Conservation (phyloP, 2,797 vertebrate genomes). For the Phoxinus dragarum region DNA sequence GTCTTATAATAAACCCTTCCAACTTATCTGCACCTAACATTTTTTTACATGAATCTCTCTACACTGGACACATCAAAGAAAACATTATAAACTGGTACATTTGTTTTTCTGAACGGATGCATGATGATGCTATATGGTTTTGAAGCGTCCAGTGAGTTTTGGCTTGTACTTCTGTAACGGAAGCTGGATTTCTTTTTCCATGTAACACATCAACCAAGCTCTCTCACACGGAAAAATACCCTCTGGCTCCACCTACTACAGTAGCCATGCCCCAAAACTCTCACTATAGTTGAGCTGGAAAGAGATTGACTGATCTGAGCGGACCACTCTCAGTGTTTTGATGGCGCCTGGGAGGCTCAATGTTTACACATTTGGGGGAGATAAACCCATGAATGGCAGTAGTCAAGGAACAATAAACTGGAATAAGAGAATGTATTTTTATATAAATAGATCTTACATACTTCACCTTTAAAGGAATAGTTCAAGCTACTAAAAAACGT, state of each 20-base stretch:
- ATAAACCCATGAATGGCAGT: not conserved
- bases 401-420: not conserved
- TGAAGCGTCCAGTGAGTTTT: not conserved
- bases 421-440: not conserved
- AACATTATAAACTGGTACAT: not conserved
- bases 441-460: not conserved
- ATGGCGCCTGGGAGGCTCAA: not conserved
- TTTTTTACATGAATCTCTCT: not conserved
- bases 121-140: not conserved
- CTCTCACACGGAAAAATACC: not conserved
- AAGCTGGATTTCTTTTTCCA: not conserved
- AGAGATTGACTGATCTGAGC: not conserved
- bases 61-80: not conserved
- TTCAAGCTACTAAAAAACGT: not conserved
- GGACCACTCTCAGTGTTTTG: not conserved
- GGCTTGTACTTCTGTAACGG: not conserved
- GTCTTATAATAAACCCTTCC: not conserved
- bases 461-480: not conserved
- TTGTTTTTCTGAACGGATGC: not conserved
- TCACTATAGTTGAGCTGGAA: not conserved
- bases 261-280: not conserved
- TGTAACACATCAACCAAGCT: not conserved
- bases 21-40: not conserved
- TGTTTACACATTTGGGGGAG: not conserved
- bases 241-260: not conserved